phyloP scores from a whole-genome alignment of 2,888 invertebrate genomes.

The Nemotelus nigrinus region DNA sequence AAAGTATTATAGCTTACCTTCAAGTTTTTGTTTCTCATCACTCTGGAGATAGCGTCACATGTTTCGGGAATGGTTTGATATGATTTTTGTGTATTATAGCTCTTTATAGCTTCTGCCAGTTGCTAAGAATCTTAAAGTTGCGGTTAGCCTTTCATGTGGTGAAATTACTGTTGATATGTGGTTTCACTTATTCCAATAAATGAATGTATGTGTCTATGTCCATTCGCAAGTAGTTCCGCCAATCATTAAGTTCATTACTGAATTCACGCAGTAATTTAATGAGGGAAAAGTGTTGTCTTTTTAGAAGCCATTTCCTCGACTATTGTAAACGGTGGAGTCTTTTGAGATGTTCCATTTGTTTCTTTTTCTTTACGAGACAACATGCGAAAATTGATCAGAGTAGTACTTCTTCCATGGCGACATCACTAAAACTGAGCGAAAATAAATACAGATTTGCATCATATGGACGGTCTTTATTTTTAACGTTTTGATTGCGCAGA shows the following conservation, averaged over 20 bases:
- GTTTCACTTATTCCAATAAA: not conserved
- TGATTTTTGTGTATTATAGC: too few species aligned
- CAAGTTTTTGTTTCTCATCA: too few species aligned
- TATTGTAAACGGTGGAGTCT: not conserved
- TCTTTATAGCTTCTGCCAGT: not conserved
- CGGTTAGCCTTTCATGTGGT: too few species aligned
- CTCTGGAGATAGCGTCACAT: too few species aligned
- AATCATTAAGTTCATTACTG: constrained; percentile 20
- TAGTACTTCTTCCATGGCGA: constrained; percentile 17
- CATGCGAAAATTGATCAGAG: constrained; percentile 22
- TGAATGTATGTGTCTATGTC: constrained; percentile 5
- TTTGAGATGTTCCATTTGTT: not conserved
- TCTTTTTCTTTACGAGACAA: constrained; percentile 14
- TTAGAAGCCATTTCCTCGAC: constrained; percentile 14
- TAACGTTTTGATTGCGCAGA: too few species aligned
- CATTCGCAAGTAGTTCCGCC: constrained; percentile 22
- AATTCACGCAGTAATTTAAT: constrained; percentile 29
- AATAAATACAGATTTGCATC: not conserved
- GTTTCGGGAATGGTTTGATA: too few species aligned
- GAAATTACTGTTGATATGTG: too few species aligned
- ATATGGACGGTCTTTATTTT: not conserved
- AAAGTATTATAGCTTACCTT: too few species aligned
- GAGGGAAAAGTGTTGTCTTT: constrained; percentile 17
- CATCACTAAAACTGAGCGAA: not conserved
- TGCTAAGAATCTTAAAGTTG: not conserved